Percentiles rank a stretch among this genome's conserved stretches.
Evolutionary conservation across 2,797 vertebrate species (phyloP).

Genomic region (Nasua narica): DNA sequence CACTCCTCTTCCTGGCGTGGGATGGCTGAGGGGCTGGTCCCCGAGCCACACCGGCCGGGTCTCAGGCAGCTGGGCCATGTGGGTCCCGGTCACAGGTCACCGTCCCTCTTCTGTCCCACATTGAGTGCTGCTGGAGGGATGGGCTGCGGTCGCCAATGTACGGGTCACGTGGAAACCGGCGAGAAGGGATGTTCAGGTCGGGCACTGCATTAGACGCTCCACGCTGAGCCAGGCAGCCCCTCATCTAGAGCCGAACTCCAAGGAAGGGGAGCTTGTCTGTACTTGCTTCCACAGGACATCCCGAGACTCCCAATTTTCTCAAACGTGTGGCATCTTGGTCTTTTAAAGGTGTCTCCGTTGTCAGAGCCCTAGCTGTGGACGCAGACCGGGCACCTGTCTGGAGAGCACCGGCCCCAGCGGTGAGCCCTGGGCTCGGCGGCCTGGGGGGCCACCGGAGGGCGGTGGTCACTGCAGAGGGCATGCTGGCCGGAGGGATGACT

Average conservation of each 20-base stretch:
- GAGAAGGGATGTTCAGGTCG: neutral
- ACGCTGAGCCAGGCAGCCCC: rapidly evolving
- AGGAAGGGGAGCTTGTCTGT: neutral
- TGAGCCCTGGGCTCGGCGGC: rapidly evolving
- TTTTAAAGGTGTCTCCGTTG: no score
- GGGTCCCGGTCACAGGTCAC: neutral
- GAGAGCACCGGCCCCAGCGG: neutral
- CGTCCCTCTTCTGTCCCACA: neutral
- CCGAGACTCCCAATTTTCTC: no score
- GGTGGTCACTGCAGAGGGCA: neutral
- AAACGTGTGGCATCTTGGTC: neutral
- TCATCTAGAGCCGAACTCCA: neutral
- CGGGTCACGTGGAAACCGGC: neutral
- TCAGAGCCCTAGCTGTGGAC: neutral
- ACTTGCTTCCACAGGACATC: rapidly evolving
- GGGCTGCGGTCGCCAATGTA: rapidly evolving
- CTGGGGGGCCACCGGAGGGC: rapidly evolving
- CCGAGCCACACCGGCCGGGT: rapidly evolving
- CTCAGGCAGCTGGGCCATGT: rapidly evolving
- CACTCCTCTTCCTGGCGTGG: neutral
- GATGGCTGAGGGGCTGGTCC: neutral
- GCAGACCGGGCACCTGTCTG: neutral
- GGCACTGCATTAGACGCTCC: rapidly evolving
- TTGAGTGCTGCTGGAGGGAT: neutral
- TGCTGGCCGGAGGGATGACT: rapidly evolving